Base-by-base conservation (phyloP, 2,888 invertebrate genomes). In the Plagodis dolabraria region DNA sequence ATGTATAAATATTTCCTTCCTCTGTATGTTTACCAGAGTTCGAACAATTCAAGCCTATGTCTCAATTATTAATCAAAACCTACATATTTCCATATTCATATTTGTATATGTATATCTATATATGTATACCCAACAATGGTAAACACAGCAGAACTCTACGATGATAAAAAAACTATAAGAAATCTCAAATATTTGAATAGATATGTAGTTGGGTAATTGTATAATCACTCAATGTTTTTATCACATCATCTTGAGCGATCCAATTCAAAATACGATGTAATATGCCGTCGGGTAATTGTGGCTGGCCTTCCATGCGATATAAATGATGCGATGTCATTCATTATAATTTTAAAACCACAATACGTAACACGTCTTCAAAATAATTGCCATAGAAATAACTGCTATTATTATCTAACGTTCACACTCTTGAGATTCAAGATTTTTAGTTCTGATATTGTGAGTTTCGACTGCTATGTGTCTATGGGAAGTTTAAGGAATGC, bases 391-490 rank as follows among this genome's bases (percentile, higher is more conserved):
- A 22, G 22, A 22, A 22, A 22, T 2, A 22, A 22, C 22, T 22
- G 22, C 22, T 22, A 12, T 7, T 35, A 36, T 22, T 53, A 12
- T 34, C 9, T 50, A 50, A 60, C 47, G 5, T 45, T 6, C 12
- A 47, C 33, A n/a, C 43, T 7, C 10, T 36, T 12, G 34, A 4
- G 45, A 22, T 12, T 36, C 22, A n/a, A 5, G 22, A 22, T 11
- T 10, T 22, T 45, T 36, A 47, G 40, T 54, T 34, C 8, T 38
- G 54, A 54, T 53, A 33, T 22, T 47, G 35, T 6, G 49, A 35
- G 46, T 42, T 33, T 9, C 33, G 61, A 50, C 12, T 45, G 62
- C 51, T 54, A 51, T 57, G 51, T 57, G 51, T 54, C 34, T 12
- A 33, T 6, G 40, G n/a, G 10, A n/a, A n/a, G 4, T 35, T 34